Conservation (phyloP, 2,113 vertebrate species). For the Python bivittatus region DNA sequence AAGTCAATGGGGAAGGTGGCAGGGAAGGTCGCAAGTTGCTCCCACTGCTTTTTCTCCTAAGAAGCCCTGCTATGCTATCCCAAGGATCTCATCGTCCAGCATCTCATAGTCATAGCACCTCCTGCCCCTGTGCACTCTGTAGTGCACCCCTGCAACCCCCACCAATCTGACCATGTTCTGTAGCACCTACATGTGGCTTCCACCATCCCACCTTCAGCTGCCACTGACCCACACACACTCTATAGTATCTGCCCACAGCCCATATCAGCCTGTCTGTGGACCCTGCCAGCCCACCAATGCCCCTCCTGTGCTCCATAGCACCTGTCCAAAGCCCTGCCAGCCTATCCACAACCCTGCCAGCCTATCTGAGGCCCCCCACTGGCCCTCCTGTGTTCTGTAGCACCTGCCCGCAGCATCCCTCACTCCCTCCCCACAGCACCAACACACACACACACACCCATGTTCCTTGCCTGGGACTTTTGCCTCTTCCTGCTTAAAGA, state of each 20-base stretch:
- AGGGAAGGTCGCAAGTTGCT: not conserved
- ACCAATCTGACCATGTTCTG: not conserved
- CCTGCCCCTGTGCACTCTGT: no score
- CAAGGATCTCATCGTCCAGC: no score
- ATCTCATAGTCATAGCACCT: no score
- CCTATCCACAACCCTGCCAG: not conserved
- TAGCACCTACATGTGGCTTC: not conserved
- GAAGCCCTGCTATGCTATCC: not conserved
- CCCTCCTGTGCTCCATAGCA: not conserved
- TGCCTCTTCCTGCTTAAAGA: not conserved
- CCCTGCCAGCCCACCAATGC: not conserved
- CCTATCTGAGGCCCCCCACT: not conserved
- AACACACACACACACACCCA: not conserved
- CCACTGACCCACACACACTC: not conserved
- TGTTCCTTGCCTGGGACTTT: not conserved
- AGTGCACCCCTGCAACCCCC: not conserved
- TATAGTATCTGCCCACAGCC: not conserved
- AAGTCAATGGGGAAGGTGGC: not conserved
- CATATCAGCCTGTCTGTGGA: not conserved
- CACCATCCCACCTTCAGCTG: not conserved
- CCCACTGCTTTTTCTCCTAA: not conserved
- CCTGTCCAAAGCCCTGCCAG: not conserved
- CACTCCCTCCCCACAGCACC: not conserved
- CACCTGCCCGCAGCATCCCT: not conserved
- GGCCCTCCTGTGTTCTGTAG: not conserved